These are phyloP conservation scores for Lepidurus apus DNA, from an alignment of 1,140 invertebrate species.

Conservation along the genomic window DNA sequence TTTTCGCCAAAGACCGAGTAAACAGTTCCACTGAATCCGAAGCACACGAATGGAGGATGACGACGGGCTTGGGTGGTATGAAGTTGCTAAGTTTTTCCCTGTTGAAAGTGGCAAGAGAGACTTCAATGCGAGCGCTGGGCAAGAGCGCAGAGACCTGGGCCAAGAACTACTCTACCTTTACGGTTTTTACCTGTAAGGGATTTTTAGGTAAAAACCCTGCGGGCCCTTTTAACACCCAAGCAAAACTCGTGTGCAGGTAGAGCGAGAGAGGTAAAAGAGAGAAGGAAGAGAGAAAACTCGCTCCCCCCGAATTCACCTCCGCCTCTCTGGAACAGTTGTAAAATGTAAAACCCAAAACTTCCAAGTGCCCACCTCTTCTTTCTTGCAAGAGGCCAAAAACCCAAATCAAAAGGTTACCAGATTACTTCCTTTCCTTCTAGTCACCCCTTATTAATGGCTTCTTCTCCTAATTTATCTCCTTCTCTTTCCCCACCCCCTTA, in stretches of 20 bases:
- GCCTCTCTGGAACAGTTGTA: too few species aligned
- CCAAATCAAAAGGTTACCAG: background rate
- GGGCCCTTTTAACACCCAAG: slow-evolving; percentile 10
- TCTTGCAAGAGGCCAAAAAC: background rate
- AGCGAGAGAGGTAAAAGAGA: background rate
- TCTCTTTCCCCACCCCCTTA: background rate
- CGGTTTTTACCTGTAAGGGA: slow-evolving; percentile 18
- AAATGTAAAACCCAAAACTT: too few species aligned
- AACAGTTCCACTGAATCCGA: too few species aligned
- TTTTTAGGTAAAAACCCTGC: background rate
- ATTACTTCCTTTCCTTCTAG: background rate
- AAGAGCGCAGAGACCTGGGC: background rate
- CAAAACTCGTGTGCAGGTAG: slow-evolving; percentile 5
- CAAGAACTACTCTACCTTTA: background rate
- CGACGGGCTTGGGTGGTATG: too few species aligned
- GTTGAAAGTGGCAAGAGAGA: too few species aligned
- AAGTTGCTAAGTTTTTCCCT: too few species aligned
- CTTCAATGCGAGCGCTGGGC: too few species aligned
- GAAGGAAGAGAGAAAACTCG: background rate
- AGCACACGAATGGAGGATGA: too few species aligned
- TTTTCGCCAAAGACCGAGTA: too few species aligned
- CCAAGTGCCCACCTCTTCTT: too few species aligned
- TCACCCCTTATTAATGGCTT: background rate
- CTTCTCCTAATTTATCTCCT: slow-evolving; percentile 10
- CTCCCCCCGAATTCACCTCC: background rate